Base-by-base conservation (phyloP, 2,888 invertebrate species). In the Chalcosyrphus nemorum region DNA sequence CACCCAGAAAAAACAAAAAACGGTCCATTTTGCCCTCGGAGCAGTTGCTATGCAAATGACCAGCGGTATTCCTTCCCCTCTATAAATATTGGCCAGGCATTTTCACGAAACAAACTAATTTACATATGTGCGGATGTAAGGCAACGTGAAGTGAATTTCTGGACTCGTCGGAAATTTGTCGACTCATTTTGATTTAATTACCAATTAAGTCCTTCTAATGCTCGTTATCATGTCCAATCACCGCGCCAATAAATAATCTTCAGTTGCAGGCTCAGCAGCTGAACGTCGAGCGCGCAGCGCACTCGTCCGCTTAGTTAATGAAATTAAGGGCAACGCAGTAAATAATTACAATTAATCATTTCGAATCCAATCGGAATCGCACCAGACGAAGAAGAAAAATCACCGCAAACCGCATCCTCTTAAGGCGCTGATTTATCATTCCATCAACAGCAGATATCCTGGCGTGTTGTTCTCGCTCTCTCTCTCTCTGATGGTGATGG, bases 391-490 rank as follows among this genome's bases (percentile, higher is more conserved):
- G 72, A 78, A 82, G 78, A 78, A 77, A 78, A 78, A 78, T 78
- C 82, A 78, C 82, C 72, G 24, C 47, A 29, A 17, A 74, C 80
- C 70, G 45, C 84, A 65, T 84, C 80, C 75, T 80, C 80, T 70
- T 70, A 75, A 80, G 75, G 74, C 65, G 84, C 65, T 84, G 84
- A 84, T 84, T 84, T 84, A 84, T 84, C 84, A 84, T 84, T 84
- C 80, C 84, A 84, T 84, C 84, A 84, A 52, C 84, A 70, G 70
- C 84, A 84, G 84, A 84, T 84, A 84, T 74, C 68, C 74, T 63
- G 63, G 50, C 29, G 63, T 56, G 9, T 4, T 29, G 35, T 21
- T 43, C n/a, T 24, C 56, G 45, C 54, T 43, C 38, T 50, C 21
- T 13, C 11, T 29, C 6, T 29, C n/a, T n/a, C n/a, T n/a, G n/a